Conservation (phyloP, 2,113 vertebrate species). For the Lota lota region DNA sequence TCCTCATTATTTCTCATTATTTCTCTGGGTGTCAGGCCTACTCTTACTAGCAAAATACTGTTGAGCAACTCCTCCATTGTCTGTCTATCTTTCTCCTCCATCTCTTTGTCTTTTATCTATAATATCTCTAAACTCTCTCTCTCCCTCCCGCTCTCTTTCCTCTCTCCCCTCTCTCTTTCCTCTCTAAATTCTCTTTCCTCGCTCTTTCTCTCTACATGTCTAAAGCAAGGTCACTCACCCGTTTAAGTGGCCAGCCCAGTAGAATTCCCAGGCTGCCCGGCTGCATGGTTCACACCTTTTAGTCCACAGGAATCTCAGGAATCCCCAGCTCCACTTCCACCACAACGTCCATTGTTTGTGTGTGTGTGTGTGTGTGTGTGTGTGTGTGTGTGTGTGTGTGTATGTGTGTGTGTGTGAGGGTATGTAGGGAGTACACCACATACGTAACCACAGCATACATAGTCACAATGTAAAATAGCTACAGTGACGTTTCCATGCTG, state of each 20-base stretch:
- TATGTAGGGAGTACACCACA: conserved; percentile 8
- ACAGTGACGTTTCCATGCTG: too few relatives aligned
- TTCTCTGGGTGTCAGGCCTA: too few relatives aligned
- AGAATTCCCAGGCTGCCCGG: conserved; percentile 61
- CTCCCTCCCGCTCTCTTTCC: conserved; percentile 14
- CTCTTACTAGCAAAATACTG: too few relatives aligned
- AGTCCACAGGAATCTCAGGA: conserved; percentile 71
- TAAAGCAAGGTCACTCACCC: conserved; percentile 39
- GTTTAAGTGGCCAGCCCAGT: conserved; percentile 43
- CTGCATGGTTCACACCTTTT: conserved; percentile 73
- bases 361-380: conserved; percentile 33
- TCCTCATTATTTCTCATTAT: too few relatives aligned
- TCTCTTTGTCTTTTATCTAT: background rate
- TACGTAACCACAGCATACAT: too few relatives aligned
- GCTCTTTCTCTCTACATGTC: conserved; percentile 17
- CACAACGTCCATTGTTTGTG: conserved; percentile 56
- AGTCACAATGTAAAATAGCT: too few relatives aligned
- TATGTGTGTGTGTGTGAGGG: background rate
- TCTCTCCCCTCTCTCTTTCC: conserved; percentile 19
- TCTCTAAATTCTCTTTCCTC: conserved; percentile 7
- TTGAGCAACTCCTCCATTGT: too few relatives aligned
- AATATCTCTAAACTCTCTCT: background rate
- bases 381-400: conserved; percentile 24
- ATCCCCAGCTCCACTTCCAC: conserved; percentile 67
- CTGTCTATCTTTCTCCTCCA: too few relatives aligned